Evolutionary conservation across 2,113 vertebrate genomes (phyloP).

Genomic region (Vombatus ursinus): DNA sequence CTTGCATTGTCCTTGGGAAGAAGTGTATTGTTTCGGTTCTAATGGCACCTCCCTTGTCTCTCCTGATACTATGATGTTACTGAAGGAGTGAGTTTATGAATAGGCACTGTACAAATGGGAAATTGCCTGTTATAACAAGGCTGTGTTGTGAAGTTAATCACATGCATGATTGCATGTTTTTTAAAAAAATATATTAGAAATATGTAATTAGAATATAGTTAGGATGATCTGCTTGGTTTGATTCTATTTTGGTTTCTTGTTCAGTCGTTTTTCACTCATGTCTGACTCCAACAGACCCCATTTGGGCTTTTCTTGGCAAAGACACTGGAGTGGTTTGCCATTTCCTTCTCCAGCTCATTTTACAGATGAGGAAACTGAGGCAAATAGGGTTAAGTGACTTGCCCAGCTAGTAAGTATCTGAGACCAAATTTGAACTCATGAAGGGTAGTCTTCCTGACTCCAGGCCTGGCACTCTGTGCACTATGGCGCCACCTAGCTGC

Average conservation of each 20-base stretch:
- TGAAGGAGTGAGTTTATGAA: constrained; percentile 28
- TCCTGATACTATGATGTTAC: constrained; percentile 32
- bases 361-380: too few relatives aligned
- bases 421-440: not conserved
- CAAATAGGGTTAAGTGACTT: not conserved
- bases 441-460: not conserved
- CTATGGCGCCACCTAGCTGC: not conserved
- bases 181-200: not conserved
- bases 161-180: not conserved
- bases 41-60: constrained; percentile 20
- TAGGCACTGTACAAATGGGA: not conserved
- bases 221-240: not conserved
- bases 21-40: constrained; percentile 41
- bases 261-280: not conserved
- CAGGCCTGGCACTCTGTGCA: not conserved
- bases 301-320: not conserved
- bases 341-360: not conserved
- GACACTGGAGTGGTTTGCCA: not conserved
- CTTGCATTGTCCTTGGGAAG: constrained; percentile 45
- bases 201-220: not conserved
- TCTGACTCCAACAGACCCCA: not conserved
- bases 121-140: not conserved
- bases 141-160: not conserved
- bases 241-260: not conserved
- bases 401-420: not conserved